These are phyloP conservation scores for Gobio occitaniae DNA, from an alignment of 2,797 vertebrate genomes.

Conservation along the genomic window DNA sequence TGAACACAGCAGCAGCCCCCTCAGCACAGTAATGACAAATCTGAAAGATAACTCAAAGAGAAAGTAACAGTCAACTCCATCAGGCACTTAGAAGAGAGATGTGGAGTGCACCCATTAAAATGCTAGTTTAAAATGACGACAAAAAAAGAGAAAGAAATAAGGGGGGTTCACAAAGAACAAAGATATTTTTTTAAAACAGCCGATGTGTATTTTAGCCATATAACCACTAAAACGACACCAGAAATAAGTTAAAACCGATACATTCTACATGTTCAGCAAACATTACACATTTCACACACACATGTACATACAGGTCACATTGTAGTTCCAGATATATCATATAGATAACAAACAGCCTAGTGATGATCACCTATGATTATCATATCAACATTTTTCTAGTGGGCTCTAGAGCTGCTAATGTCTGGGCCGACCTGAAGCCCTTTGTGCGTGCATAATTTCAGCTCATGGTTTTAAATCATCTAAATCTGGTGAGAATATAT, in stretches of 20 bases:
- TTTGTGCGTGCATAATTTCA: constrained; percentile 52
- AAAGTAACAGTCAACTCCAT: constrained; percentile 33
- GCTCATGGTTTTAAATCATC: constrained; percentile 1
- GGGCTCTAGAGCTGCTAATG: constrained; percentile 39
- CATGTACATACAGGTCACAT: constrained; percentile 15
- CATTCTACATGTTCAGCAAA: constrained; percentile 19
- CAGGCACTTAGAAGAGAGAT: constrained; percentile 57
- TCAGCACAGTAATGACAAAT: constrained; percentile 51
- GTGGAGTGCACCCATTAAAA: constrained; percentile 4
- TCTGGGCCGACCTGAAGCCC: background rate
- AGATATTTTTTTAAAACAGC: background rate
- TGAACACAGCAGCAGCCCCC: constrained; percentile 56
- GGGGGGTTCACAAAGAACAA: background rate
- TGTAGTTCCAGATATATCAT: constrained; percentile 4
- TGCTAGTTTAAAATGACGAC: constrained; percentile 42
- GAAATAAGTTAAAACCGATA: constrained; percentile 46
- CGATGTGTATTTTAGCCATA: background rate
- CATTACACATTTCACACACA: constrained; percentile 26
- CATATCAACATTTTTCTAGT: constrained; percentile 1
- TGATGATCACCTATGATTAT: constrained; percentile 17
- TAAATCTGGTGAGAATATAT: background rate
- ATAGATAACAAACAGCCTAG: constrained; percentile 8
- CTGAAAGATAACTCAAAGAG: background rate
- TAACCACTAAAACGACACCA: constrained; percentile 37
- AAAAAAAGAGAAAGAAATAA: constrained; percentile 1